Percentiles rank a stretch among this genome's conserved stretches.
Evolutionary conservation across 2,113 vertebrate genomes (phyloP).

Genomic region (Pelodiscus sinensis): DNA sequence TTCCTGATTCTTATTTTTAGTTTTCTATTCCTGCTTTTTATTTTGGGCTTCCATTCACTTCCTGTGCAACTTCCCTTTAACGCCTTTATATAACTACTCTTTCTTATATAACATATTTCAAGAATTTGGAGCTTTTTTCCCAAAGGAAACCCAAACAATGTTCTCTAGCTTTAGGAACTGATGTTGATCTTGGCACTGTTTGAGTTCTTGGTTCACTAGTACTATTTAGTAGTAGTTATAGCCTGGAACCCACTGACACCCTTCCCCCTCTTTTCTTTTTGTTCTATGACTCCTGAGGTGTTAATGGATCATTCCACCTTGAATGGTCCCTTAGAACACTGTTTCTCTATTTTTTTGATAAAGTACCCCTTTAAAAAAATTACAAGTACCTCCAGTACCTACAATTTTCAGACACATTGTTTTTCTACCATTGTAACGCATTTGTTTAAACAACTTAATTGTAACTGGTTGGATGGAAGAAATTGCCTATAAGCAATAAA

Average conservation of each 20-base stretch:
- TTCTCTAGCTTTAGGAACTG: slow-evolving; percentile 70
- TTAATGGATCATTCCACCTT: background rate
- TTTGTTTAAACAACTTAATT: too few species aligned
- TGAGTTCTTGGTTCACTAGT: slow-evolving; percentile 75
- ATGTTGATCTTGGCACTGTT: slow-evolving; percentile 70
- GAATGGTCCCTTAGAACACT: background rate
- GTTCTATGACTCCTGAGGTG: background rate
- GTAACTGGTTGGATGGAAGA: too few species aligned
- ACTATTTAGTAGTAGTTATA: slow-evolving; percentile 30
- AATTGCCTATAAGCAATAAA: too few species aligned
- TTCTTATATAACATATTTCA: slow-evolving; percentile 73
- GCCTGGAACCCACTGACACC: background rate
- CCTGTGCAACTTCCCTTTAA: slow-evolving; percentile 83
- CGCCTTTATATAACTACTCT: slow-evolving; percentile 55
- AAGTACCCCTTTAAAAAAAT: too few species aligned
- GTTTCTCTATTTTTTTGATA: too few species aligned
- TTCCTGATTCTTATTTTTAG: slow-evolving; percentile 87
- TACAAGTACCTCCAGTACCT: too few species aligned
- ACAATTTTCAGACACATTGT: too few species aligned
- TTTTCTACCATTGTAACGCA: too few species aligned
- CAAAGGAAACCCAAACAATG: slow-evolving; percentile 75
- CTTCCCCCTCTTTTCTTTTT: background rate
- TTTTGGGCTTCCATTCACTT: slow-evolving; percentile 82
- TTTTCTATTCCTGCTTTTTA: slow-evolving; percentile 83
- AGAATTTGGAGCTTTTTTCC: slow-evolving; percentile 37